Evolutionary conservation across 64 coral and sea anemone genomes (phyloP).

Genomic region (Dendrophyllia cribrosa): DNA sequence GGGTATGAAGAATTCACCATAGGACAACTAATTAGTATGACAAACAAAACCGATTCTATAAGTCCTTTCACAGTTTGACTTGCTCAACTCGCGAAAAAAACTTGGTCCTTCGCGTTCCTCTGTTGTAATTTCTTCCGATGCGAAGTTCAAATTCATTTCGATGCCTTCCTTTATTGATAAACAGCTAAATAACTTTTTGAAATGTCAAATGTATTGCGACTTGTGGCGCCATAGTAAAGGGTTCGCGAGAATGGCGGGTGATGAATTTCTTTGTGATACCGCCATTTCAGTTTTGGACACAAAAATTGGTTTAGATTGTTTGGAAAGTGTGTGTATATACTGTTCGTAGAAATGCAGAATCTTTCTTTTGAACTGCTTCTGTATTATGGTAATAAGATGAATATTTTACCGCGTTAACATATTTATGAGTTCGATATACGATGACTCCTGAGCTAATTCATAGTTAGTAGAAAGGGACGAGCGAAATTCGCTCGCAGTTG

Average conservation of each 20-base stretch:
- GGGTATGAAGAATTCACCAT: constrained; percentile 31
- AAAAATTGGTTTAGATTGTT: neutral
- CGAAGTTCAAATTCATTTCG: constrained; percentile 20
- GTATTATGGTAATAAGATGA: constrained; percentile 80
- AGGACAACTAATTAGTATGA: constrained; percentile 53
- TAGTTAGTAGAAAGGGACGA: neutral
- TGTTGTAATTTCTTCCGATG: neutral
- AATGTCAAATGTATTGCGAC: neutral
- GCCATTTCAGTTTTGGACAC: neutral
- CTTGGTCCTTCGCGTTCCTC: neutral
- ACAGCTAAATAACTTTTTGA: neutral
- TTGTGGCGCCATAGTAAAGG: constrained; percentile 12
- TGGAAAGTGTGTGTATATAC: neutral
- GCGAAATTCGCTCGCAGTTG: neutral
- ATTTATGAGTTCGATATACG: constrained; percentile 64
- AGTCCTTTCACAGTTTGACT: constrained; percentile 30
- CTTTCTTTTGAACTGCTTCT: constrained; percentile 16
- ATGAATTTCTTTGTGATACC: neutral
- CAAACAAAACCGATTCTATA: constrained; percentile 44
- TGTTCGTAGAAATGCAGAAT: constrained; percentile 7
- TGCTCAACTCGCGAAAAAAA: constrained; percentile 4
- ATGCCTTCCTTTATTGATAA: neutral
- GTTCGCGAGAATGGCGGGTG: neutral
- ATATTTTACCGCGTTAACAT: constrained; percentile 82
- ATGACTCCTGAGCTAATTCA: constrained; percentile 68